Conservation (phyloP, 2,113 vertebrate genomes). For the Alethe diademata region DNA sequence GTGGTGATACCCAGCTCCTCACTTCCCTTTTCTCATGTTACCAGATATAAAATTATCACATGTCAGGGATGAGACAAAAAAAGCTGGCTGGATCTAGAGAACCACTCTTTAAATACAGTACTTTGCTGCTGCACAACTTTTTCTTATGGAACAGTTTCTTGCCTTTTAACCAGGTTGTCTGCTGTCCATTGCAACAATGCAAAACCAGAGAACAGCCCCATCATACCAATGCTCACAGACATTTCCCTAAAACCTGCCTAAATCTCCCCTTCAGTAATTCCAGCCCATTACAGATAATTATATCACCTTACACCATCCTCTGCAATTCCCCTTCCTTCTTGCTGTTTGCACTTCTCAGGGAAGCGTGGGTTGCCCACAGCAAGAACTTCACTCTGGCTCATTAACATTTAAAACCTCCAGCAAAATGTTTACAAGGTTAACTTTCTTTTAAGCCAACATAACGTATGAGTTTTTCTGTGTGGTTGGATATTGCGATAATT, state of each 20-base stretch:
- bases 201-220: not conserved
- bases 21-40: not conserved
- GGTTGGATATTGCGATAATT: not conserved
- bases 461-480: not conserved
- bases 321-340: not conserved
- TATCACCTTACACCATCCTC: not conserved
- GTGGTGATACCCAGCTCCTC: not conserved
- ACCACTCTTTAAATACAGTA: not conserved
- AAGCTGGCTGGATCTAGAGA: not conserved
- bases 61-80: not conserved
- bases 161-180: not conserved
- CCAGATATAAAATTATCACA: not conserved
- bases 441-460: not conserved
- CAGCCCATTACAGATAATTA: not conserved
- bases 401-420: conserved; percentile 22
- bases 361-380: not conserved
- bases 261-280: not conserved
- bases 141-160: not conserved
- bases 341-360: not conserved
- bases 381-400: conserved; percentile 19
- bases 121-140: not conserved
- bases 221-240: not conserved
- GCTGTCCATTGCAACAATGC: not conserved
- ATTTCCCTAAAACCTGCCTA: not conserved
- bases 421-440: conserved; percentile 20